Percentiles rank a stretch among this genome's conserved stretches.
These are phyloP conservation scores for Rhizoglyphus robini DNA, from an alignment of 1,140 invertebrate genomes.

Conservation along the genomic window DNA sequence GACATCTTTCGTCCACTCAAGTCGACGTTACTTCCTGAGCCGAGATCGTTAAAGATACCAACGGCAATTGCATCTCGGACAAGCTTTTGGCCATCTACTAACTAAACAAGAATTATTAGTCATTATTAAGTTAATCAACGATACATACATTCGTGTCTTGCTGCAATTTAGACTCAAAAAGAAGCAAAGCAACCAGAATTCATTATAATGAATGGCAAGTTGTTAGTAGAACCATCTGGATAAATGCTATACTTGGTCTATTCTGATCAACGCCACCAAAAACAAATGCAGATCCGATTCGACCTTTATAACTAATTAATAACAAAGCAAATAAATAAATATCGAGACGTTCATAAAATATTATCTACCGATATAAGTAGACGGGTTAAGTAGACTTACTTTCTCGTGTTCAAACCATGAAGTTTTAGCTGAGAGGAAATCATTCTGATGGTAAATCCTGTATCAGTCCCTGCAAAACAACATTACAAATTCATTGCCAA, in stretches of 20 bases:
- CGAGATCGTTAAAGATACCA: conserved; percentile 94
- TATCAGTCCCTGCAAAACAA: conserved; percentile 92
- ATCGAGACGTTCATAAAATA: conserved; percentile 9
- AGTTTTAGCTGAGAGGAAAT: conserved; percentile 81
- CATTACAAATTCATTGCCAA: conserved; percentile 82
- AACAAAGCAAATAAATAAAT: background rate
- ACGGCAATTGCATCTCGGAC: conserved; percentile 83
- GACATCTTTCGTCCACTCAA: conserved; percentile 66
- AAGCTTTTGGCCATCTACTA: conserved; percentile 75
- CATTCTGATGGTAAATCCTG: conserved; percentile 73
- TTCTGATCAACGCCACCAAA: conserved; percentile 81
- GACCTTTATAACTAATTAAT: conserved; percentile 48
- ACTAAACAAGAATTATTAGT: conserved; percentile 35
- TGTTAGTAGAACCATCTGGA: conserved; percentile 87
- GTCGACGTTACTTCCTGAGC: conserved; percentile 90
- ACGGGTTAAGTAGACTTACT: conserved; percentile 74
- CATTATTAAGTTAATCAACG: background rate
- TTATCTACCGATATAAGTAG: conserved; percentile 76
- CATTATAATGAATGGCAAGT: conserved; percentile 81
- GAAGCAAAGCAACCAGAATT: conserved; percentile 90
- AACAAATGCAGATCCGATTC: conserved; percentile 85
- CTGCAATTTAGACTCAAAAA: conserved; percentile 83
- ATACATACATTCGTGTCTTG: conserved; percentile 51
- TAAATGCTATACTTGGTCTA: conserved; percentile 76
- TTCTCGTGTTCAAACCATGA: conserved; percentile 72